Base-by-base conservation (phyloP, 2,797 vertebrate genomes). In the Fratercula arctica region DNA sequence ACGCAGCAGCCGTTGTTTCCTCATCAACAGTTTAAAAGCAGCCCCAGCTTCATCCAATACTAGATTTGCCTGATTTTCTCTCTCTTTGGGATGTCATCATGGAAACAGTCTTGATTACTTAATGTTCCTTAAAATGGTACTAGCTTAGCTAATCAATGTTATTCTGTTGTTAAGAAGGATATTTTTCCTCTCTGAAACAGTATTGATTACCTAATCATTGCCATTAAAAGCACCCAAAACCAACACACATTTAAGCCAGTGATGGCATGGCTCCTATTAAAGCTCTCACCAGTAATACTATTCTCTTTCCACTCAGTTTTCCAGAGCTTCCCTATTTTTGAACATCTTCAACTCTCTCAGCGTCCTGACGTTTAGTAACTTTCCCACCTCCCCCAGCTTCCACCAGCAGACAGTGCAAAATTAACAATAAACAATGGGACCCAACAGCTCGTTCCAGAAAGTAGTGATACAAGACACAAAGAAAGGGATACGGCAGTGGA, bases 191-290 rank as follows among this genome's bases (percentile, higher is more conserved):
- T 96, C 91, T 96, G 85, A 96, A 97, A 93, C 87, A 86, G 72
- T 93, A 96, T 96, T 94, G 95, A 96, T 97, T 94, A 88, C 76
- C 66, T 92, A 91, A 96, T 97, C 93, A 90, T 92, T 91, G 82
- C 94, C 82, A 89, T 96, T 97, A 96, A 87, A 96, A 88, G 59
- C 73, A 88, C 85, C 64, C 69, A 54, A 94, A 96, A 8, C 89
- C 85, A 85, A 73, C 72, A 92, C 61, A 63, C 87, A 76, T 79
- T 90, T 84, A 91, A 95, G 43, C n/a, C 67, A 41, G 37, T 25
- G 75, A 80, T 68, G 78, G 75, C 29, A 50, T 0, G 2, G 16
- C 57, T 87, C 45, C 33, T 83, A 61, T 80, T 85, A 91, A 89
- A 92, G 57, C 61, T 74, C 26, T 89, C 56, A 57, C 46, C 13